phyloP scores from a whole-genome alignment of 1,140 invertebrate species.

The Sarcophaga bullata region DNA sequence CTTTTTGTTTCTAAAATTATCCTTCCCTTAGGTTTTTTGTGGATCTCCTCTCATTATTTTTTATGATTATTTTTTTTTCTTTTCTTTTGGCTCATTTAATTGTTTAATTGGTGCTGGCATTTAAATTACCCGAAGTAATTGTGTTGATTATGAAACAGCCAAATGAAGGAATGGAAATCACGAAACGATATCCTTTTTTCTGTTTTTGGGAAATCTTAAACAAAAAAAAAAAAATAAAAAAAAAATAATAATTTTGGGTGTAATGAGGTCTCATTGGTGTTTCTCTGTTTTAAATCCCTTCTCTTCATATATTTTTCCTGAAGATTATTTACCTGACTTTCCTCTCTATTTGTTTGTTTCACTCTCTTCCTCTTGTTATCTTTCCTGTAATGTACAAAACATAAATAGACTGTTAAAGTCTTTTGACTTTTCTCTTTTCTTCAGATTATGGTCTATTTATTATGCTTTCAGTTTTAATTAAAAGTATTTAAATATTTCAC shows the following conservation, averaged over 20 bases:
- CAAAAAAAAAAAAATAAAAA: neutral
- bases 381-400: neutral
- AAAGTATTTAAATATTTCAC: conserved; percentile 7
- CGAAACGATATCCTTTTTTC: no score
- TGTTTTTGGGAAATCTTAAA: no score
- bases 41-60: neutral
- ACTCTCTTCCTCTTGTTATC: neutral
- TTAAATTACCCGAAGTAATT: conserved; percentile 21
- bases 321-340: neutral
- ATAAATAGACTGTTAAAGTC: neutral
- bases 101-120: neutral
- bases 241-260: neutral
- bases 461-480: conserved; percentile 23
- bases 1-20: no score
- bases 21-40: neutral
- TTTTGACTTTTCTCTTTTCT: neutral
- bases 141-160: neutral
- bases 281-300: neutral
- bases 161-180: no score
- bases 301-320: neutral
- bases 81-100: neutral
- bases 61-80: neutral
- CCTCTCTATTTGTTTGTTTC: neutral
- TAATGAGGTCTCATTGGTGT: no score
- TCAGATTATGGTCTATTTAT: conserved; percentile 1